Percentiles rank a stretch among this genome's conserved stretches.
Evolutionary conservation across 2,888 invertebrate species (phyloP).

Genomic region (Agrochola lychnidis): DNA sequence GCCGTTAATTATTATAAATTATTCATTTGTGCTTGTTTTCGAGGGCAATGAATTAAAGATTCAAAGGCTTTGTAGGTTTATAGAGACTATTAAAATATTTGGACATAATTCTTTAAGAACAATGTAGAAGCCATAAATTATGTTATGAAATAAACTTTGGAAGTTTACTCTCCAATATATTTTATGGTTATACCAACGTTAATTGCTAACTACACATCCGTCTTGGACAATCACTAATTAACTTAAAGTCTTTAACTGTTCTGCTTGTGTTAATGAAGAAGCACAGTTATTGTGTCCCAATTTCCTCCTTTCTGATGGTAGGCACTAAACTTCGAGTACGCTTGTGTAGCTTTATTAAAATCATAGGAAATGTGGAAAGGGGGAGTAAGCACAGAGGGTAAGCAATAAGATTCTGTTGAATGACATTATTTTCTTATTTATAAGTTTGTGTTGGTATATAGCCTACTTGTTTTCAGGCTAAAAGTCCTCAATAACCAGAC

Average conservation of each 20-base stretch:
- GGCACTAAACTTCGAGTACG: neutral
- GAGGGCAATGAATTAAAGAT: constrained; percentile 1
- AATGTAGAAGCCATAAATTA: constrained; percentile 9
- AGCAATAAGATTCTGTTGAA: too few relatives aligned
- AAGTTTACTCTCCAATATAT: constrained; percentile 11
- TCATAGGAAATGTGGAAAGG: neutral
- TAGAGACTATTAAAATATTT: constrained; percentile 27
- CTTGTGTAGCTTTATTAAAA: neutral
- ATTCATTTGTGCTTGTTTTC: neutral
- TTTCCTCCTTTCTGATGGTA: constrained; percentile 24
- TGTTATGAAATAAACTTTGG: constrained; percentile 22
- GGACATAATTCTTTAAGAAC: constrained; percentile 3
- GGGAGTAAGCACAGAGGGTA: neutral
- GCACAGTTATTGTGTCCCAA: constrained; percentile 56
- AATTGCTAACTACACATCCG: constrained; percentile 42
- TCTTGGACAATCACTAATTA: constrained; percentile 51
- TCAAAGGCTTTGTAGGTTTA: constrained; percentile 28
- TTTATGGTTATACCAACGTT: constrained; percentile 34
- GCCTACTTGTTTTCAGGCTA: neutral
- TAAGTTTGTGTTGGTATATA: neutral
- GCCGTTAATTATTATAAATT: neutral
- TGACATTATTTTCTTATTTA: too few relatives aligned
- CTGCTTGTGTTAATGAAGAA: constrained; percentile 39
- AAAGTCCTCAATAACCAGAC: neutral
- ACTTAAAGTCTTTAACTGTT: constrained; percentile 35